Conservation (phyloP, 2,113 vertebrate genomes). For the Aix galericulata region DNA sequence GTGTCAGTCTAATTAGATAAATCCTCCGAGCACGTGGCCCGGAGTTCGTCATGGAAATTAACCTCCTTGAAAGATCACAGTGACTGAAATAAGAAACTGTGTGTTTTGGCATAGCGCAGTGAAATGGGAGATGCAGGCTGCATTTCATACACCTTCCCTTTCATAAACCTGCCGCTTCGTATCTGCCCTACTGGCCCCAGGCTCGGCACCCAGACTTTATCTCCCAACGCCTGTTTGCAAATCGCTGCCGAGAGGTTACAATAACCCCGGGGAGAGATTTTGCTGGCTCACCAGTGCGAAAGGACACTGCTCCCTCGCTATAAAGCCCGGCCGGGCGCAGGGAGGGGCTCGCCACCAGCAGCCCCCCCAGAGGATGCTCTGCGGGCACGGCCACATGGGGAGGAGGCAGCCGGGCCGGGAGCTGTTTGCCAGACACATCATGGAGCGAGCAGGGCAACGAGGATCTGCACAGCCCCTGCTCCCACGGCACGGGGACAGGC, state of each 20-base stretch:
- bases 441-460: rapidly evolving
- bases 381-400: constrained; percentile 38
- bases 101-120: constrained; percentile 78
- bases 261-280: constrained; percentile 60
- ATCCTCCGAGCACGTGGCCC: constrained; percentile 81
- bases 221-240: constrained; percentile 58
- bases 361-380: constrained; percentile 3
- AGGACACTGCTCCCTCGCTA: constrained; percentile 25
- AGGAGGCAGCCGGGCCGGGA: constrained; percentile 45
- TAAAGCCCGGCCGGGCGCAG: constrained; percentile 11
- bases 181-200: constrained; percentile 45
- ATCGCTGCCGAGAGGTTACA: constrained; percentile 65
- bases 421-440: constrained; percentile 10
- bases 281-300: constrained; percentile 53
- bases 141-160: constrained; percentile 76
- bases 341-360: neutral
- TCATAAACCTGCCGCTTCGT: constrained; percentile 68
- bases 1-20: constrained; percentile 86
- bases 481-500: neutral
- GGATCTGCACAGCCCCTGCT: neutral
- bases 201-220: constrained; percentile 62
- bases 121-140: constrained; percentile 80
- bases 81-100: constrained; percentile 82
- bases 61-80: constrained; percentile 84
- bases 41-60: constrained; percentile 87